Percentiles rank a stretch among this genome's conserved stretches.
Evolutionary conservation across 2,113 vertebrate species (phyloP).

Genomic region (Peromyscus leucopus): DNA sequence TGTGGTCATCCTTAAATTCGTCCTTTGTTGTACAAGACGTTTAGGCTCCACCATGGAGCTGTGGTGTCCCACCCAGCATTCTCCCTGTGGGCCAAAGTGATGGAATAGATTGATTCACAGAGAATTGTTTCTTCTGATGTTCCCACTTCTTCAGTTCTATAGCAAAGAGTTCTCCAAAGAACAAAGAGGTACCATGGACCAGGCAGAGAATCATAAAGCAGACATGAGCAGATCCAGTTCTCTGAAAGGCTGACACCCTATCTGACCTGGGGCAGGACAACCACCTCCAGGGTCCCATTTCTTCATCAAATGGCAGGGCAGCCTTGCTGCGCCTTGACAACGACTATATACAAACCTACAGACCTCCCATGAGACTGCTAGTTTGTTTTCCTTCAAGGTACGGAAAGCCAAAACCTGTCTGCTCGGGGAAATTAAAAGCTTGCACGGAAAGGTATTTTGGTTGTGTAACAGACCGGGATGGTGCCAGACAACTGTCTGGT

Average conservation of each 20-base stretch:
- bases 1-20: conserved; percentile 62
- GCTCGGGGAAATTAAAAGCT: conserved; percentile 64
- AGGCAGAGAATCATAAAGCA: conserved; percentile 1
- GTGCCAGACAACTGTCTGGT: conserved; percentile 78
- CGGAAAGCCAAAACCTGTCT: conserved; percentile 49
- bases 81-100: conserved; percentile 57
- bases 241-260: neutral
- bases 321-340: neutral
- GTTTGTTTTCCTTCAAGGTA: conserved; percentile 27
- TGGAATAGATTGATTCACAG: conserved; percentile 63
- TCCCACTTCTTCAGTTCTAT: conserved; percentile 61
- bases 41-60: conserved; percentile 59
- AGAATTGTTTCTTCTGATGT: conserved; percentile 62
- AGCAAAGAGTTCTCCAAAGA: conserved; percentile 59
- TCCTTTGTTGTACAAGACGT: conserved; percentile 72
- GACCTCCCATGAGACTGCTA: neutral
- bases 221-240: neutral
- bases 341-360: neutral
- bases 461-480: conserved; percentile 81
- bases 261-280: neutral
- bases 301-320: neutral
- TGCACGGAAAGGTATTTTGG: conserved; percentile 43
- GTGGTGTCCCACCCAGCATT: conserved; percentile 68
- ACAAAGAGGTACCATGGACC: conserved; percentile 24
- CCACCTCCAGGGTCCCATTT: conserved; percentile 16